Base-by-base conservation (phyloP, 2,797 vertebrate genomes). In the Enteromius paludinosus region DNA sequence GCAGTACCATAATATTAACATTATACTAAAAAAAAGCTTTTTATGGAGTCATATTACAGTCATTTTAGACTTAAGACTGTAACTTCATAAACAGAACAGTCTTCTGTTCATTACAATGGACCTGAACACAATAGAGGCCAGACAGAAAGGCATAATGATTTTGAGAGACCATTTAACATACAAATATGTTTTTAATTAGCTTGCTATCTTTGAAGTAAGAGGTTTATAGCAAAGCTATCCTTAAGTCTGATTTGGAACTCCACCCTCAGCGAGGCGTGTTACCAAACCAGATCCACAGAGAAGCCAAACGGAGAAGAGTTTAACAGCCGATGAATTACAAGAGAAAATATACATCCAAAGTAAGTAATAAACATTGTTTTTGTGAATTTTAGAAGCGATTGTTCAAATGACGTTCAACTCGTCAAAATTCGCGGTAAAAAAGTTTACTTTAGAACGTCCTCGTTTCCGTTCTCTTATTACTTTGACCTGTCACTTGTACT, bases 221-320 rank as follows among this genome's bases (percentile, higher is more conserved):
- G 2, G 14, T 62, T 71, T 81, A 11, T 12, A 7, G 30, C 12
- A 23, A 33, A 71, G 14, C 49, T 52, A 45, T 78, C 30, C 41
- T 66, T 20, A 52, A 54, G 25, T 35, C 5, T 38, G 33, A 71
- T 4, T n/a, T 1, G 38, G 35, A 75, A 75, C 80, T 68, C 80
- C 80, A 82, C 80, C 80, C 71, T 68, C 70, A 30, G n/a, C 30
- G 71, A 82, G 70, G 79, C 70, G 71, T 65, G 80, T 11, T 54
- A 56, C 33, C 23, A 75, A 74, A 65, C 71, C 47, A 75, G 72
- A 75, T 45, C 3, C 62, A 33, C 62, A 68, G 49, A 4, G 23
- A 62, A 54, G 33, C 17, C 1, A n/a, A 23, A 65, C 35, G 15
- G 49, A 65, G 17, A 73, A 25, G 45, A 41, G 59, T 62, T 54